Evolutionary conservation across 2,888 invertebrate species (phyloP), one percentile per base, ranked within the genome.

Genomic region (Sympetrum striolatum): DNA sequence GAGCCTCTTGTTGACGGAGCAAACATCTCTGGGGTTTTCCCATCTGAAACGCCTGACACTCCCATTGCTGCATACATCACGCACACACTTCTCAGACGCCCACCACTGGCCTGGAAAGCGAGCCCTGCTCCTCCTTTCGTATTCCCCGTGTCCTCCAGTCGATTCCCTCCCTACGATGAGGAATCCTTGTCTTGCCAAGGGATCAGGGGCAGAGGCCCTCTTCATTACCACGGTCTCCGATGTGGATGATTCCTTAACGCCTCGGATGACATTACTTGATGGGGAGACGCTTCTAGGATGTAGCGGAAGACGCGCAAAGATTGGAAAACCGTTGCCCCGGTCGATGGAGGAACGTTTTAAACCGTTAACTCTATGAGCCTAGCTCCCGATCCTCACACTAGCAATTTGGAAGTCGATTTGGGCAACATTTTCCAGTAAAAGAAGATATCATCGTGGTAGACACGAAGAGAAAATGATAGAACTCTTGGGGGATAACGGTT

Each of bases 21-120:
- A 86, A 86, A 86, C 86, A 86, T 86, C 86, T 86, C 86, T 58
- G 86, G 86, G 86, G 86, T 86, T 86, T 86, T 86, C 86, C 86
- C 86, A 86, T 86, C 86, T 60, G 86, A 39, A 86, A 3, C 53
- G 37, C 35, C 60, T 64, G 86, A 60, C 86, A 64, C 60, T 39
- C 86, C 64, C 86, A n/a, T 39, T n/a, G 31, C 86, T n/a, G 18
- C 15, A 14, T 35, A 25, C 31, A n/a, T 31, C 22, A 14, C 18
- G n/a, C 86, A 60, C 86, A 53, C 82, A 82, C 53, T n/a, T 53
- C 31, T 10, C 14, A 58, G 44, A 81, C 48, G 25, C 81, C 25
- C 80, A 80, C 80, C 39, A 18, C 44, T 80, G 80, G 39, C 39
- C 37, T 80, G 80, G 80, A 80, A 44, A 80, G 22, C 81, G 25